Conservation (phyloP, 2,888 invertebrate species). For the Marasmarcha lunaedactyla region DNA sequence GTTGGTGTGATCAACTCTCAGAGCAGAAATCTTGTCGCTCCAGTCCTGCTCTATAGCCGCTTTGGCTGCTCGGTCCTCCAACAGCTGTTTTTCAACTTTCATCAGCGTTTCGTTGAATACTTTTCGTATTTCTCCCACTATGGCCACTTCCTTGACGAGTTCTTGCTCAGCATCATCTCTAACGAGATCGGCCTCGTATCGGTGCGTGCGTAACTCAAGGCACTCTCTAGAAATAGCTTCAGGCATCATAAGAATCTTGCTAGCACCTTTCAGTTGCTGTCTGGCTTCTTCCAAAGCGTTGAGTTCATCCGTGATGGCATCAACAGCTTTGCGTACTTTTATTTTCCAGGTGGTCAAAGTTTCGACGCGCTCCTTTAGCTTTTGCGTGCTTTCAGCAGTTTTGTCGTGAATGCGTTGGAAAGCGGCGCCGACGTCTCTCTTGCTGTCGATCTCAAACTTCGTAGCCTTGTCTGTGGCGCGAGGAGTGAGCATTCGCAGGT, state of each 20-base stretch:
- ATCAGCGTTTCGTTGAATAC: constrained; percentile 72
- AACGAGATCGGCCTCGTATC: constrained; percentile 81
- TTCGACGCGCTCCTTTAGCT: constrained; percentile 32
- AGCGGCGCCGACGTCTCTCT: constrained; percentile 55
- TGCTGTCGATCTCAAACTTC: constrained; percentile 28
- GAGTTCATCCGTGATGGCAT: constrained; percentile 76
- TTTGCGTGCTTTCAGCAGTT: constrained; percentile 55
- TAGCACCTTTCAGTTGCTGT: constrained; percentile 73
- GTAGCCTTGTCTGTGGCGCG: constrained; percentile 39
- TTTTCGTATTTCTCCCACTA: constrained; percentile 78
- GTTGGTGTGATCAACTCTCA: constrained; percentile 78
- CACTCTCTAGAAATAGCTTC: constrained; percentile 81
- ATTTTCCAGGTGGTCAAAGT: constrained; percentile 76
- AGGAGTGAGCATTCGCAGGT: constrained; percentile 57
- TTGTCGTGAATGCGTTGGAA: constrained; percentile 66
- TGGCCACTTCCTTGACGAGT: constrained; percentile 78
- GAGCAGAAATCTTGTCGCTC: constrained; percentile 86
- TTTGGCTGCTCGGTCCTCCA: constrained; percentile 83
- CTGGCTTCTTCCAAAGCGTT: constrained; percentile 73
- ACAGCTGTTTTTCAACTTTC: constrained; percentile 77
- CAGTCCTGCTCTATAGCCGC: constrained; percentile 86
- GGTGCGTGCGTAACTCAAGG: constrained; percentile 74
- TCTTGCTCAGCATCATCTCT: constrained; percentile 86
- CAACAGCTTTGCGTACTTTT: constrained; percentile 73
- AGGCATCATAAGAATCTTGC: constrained; percentile 75